These are phyloP conservation scores for Manduca sexta DNA, from an alignment of 1,140 invertebrate genomes.

Conservation along the genomic window DNA sequence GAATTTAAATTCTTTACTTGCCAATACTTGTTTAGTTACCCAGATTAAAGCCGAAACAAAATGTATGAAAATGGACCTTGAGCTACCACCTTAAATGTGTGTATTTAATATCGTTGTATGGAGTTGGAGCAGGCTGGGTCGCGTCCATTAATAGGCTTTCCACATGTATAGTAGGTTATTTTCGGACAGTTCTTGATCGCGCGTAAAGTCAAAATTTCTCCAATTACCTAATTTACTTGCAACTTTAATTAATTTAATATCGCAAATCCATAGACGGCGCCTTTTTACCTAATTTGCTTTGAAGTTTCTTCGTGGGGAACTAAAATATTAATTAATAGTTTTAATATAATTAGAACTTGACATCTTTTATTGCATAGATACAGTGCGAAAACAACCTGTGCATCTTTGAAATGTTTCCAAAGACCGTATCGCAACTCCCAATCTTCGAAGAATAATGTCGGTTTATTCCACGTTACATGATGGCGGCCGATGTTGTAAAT, in stretches of 20 bases:
- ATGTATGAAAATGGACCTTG: too few relatives aligned
- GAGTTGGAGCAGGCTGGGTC: too few relatives aligned
- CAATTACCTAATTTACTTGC: too few relatives aligned
- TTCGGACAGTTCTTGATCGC: too few relatives aligned
- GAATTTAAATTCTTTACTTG: too few relatives aligned
- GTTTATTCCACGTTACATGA: constrained; percentile 75
- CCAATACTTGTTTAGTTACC: too few relatives aligned
- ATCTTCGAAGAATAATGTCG: constrained; percentile 76
- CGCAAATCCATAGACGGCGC: constrained; percentile 7
- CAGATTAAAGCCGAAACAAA: too few relatives aligned
- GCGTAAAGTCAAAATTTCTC: too few relatives aligned
- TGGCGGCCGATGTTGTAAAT: constrained; percentile 72
- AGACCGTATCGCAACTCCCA: constrained; percentile 77
- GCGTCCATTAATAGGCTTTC: too few relatives aligned
- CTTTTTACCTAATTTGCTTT: not conserved
- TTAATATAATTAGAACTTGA: not conserved
- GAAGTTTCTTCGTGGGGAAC: not conserved
- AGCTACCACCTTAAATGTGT: not conserved
- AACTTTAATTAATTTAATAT: too few relatives aligned
- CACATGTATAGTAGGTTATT: too few relatives aligned
- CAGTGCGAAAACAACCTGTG: constrained; percentile 19
- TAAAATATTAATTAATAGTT: not conserved
- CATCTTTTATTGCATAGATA: too few relatives aligned
- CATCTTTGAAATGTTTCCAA: constrained; percentile 74
- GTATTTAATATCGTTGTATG: not conserved